Evolutionary conservation across 2,113 vertebrate genomes (phyloP), one percentile per base, ranked within the genome.

Genomic region (Hemichromis elongatus): DNA sequence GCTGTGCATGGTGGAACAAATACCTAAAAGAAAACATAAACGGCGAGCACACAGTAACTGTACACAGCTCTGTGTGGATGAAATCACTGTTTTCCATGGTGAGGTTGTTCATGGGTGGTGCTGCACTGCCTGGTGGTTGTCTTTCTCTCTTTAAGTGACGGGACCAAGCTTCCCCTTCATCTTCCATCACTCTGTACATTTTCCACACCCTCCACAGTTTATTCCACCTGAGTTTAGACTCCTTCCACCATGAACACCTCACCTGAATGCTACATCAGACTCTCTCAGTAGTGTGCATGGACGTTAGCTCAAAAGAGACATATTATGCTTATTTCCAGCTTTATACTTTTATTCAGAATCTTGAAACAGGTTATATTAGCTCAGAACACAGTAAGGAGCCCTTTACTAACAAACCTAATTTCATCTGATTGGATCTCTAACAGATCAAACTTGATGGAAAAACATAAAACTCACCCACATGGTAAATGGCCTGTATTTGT

Each of bases 61-160:
- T 75, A 75, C 73, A 80, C 83, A 75, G 77, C 77, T 55, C 30
- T 83, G 75, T 84, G 63, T 83, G 47, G 50, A 73, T 89, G 80
- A 87, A 86, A 86, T 90, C 68, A 52, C 79, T 19, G 16, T 79
- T 87, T 88, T 54, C 85, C 75, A 56, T 28, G 53, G 79, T 10
- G 70, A 83, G 14, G 66, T 57, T 53, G 47, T 57, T 89, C 59
- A n/a, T 57, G 28, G 55, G 81, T 77, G 85, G 61, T 68, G 75
- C 37, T 40, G 77, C 86, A 70, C 80, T 79, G 83, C 61, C 33
- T 85, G 11, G 18, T 4, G 59, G 77, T 52, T 54, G 75, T 70
- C 55, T 68, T 80, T 70, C 54, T 16, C 24, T 50, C 45, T 52
- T 52, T 75, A 75, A 75, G 70, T 52, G 45, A 45, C 30, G 47